These are phyloP conservation scores for Limosa lapponica DNA, from an alignment of 2,797 vertebrate genomes.

Conservation along the genomic window DNA sequence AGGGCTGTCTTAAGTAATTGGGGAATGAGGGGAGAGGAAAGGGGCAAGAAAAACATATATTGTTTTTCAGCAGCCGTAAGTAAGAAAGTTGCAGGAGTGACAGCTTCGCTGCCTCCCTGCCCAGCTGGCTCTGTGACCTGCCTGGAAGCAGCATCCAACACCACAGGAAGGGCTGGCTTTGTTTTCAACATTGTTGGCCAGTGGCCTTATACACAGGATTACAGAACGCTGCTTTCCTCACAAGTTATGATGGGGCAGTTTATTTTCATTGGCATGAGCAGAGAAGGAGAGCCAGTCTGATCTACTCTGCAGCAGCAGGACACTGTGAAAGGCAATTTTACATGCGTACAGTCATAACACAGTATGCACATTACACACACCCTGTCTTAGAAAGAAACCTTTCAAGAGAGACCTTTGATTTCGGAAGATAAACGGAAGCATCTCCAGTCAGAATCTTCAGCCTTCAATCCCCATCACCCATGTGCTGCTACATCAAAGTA, in stretches of 20 bases:
- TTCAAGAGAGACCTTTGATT: background rate
- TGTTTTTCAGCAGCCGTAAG: background rate
- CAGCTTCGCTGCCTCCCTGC: background rate
- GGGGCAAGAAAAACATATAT: background rate
- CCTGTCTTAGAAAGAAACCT: background rate
- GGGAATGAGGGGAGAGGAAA: background rate
- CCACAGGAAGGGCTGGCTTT: background rate
- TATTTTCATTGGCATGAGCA: slow-evolving; percentile 23
- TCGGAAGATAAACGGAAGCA: background rate
- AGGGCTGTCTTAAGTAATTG: background rate
- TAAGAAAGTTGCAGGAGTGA: background rate
- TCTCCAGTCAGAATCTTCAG: background rate
- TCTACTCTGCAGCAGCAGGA: background rate
- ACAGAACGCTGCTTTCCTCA: background rate
- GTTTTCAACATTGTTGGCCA: background rate
- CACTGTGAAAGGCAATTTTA: background rate
- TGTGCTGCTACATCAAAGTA: background rate
- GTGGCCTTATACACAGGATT: background rate
- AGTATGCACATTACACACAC: background rate
- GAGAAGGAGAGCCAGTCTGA: background rate
- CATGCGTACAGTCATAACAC: background rate
- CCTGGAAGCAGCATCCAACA: background rate
- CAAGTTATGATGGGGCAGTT: background rate
- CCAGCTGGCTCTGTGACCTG: background rate
- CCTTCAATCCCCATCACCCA: background rate